Conservation (phyloP, 2,113 vertebrate genomes). For the Hippolais icterina region DNA sequence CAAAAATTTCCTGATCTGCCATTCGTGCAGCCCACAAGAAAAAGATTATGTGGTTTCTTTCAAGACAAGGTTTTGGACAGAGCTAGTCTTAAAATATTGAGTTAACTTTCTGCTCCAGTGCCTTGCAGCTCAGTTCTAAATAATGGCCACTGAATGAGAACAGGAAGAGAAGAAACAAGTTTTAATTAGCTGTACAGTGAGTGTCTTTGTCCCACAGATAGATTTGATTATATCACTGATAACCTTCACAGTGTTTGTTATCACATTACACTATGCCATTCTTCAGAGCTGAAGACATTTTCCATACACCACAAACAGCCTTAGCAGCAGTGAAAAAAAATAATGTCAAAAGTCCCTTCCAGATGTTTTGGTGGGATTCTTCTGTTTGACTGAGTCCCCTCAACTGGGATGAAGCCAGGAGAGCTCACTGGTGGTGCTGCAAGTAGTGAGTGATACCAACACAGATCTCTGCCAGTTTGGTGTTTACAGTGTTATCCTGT, state of each 20-base stretch:
- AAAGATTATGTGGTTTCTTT: conserved; percentile 29
- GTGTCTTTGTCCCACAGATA: conserved; percentile 67
- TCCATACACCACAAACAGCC: conserved; percentile 36
- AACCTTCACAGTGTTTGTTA: conserved; percentile 59
- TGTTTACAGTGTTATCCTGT: background rate
- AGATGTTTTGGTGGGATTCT: conserved; percentile 58
- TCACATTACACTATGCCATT: conserved; percentile 17
- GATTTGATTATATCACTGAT: conserved; percentile 66
- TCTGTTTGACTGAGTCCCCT: conserved; percentile 57
- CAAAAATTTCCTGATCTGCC: conserved; percentile 26
- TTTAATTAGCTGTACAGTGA: conserved; percentile 76
- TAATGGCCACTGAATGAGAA: conserved; percentile 57
- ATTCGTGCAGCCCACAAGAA: background rate
- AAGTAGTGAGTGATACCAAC: conserved; percentile 24
- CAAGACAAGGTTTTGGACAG: conserved; percentile 48
- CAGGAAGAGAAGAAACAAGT: conserved; percentile 54
- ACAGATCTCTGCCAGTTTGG: conserved; percentile 6
- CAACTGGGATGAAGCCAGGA: conserved; percentile 42
- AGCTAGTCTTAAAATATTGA: conserved; percentile 48
- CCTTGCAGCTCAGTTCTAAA: conserved; percentile 56
- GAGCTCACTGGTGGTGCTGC: conserved; percentile 20
- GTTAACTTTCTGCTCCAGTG: conserved; percentile 65
- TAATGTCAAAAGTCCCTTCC: conserved; percentile 58
- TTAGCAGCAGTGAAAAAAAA: conserved; percentile 55
- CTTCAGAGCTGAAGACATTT: conserved; percentile 46